Base-by-base conservation (phyloP, 1,140 invertebrate genomes). In the Ptiloglossa arizonensis region DNA sequence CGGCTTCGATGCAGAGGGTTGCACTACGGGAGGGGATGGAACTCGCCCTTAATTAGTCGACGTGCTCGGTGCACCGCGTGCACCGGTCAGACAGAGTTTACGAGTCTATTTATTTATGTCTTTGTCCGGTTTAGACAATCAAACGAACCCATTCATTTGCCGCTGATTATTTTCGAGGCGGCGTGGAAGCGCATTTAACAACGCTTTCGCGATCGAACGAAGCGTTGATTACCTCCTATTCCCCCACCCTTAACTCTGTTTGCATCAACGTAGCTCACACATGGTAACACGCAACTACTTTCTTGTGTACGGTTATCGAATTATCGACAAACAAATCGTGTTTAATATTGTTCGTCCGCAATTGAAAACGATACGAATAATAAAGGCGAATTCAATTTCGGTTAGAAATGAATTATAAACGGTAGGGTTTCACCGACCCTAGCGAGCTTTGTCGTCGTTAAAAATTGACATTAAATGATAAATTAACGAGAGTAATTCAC, bases 101-200 rank as follows among this genome's bases (percentile, higher is more conserved):
- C 46, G 32, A 13, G 4, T 62, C n/a, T n/a, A n/a, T n/a, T n/a
- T n/a, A n/a, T n/a, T n/a, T n/a, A n/a, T n/a, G n/a, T n/a, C 56
- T 62, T 44, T 50, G 52, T 69, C 17, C 35, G 44, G 5, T 70
- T 60, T 19, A 41, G 44, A 77, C 74, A 54, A 54, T 71, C 57
- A 71, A 77, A 69, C 73, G 64, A 29, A 38, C 17, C 57, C 74
- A 32, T 62, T 62, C 19, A 44, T 70, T 62, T 54, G 24, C 44
- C 52, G 9, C 44, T 62, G 54, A 62, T 77, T 69, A 77, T 77
- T 76, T 76, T 62, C 46, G 56, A 60, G 67, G 56, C 22, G 35
- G 15, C 32, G 32, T 15, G 27, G 56, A 44, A 32, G n/a, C 22
- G 15, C 48, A 15, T 52, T 71, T 35, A 71, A 63, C 75, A 46